Evolutionary conservation across 2,888 invertebrate species (phyloP).

Genomic region (Xanthorhoe designata): DNA sequence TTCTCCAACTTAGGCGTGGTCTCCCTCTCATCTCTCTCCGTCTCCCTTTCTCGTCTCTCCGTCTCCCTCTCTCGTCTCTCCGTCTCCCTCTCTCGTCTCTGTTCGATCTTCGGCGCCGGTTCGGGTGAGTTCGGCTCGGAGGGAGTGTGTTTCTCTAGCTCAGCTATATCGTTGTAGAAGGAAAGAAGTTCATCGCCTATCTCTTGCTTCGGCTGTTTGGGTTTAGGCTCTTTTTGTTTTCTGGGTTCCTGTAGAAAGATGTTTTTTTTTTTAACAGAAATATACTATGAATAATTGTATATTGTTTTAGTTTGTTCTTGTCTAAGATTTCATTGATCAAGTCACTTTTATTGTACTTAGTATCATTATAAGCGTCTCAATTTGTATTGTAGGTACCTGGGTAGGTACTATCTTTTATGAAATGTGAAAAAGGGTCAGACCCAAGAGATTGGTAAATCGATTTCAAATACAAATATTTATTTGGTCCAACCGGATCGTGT

Average conservation of each 20-base stretch:
- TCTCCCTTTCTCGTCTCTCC: conserved; percentile 32
- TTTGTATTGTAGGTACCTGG: too few species aligned
- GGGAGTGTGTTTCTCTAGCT: conserved; percentile 68
- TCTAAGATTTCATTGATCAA: too few species aligned
- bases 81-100: conserved; percentile 15
- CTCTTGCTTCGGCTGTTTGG: conserved; percentile 63
- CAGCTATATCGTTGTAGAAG: conserved; percentile 85
- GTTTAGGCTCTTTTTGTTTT: conserved; percentile 15
- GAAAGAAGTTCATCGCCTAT: conserved; percentile 81
- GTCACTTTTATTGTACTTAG: too few species aligned
- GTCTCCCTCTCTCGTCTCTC: conserved; percentile 34
- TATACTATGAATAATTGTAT: too few species aligned
- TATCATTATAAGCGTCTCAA: too few species aligned
- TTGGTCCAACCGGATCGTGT: too few species aligned
- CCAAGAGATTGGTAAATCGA: too few species aligned
- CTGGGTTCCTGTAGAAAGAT: conserved; percentile 49
- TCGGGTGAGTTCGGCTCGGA: conserved; percentile 50
- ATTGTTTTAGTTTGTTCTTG: too few species aligned
- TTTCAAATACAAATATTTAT: too few species aligned
- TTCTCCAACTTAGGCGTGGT: conserved; percentile 37
- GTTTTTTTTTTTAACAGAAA: background rate
- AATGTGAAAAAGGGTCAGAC: too few species aligned
- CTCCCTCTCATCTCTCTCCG: conserved; percentile 37
- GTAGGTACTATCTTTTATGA: too few species aligned
- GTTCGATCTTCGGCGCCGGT: conserved; percentile 30